Conservation (phyloP, 1,140 invertebrate genomes). For the Drosophila bocqueti region DNA sequence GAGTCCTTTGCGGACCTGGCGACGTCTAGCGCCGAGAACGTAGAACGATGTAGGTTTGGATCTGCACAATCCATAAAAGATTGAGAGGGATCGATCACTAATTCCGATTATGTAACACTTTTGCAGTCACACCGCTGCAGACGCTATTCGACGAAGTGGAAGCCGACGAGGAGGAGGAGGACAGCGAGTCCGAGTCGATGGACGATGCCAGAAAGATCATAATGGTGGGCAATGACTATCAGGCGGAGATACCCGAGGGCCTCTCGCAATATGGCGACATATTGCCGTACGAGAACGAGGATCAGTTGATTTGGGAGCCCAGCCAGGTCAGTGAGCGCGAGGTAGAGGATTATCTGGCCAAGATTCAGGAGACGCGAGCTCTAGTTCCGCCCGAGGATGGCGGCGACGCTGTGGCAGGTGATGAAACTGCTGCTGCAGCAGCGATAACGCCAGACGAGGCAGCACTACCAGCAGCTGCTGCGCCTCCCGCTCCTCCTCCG, state of each 20-base stretch:
- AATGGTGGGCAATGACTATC: slow-evolving; percentile 97
- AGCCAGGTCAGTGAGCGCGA: slow-evolving; percentile 89
- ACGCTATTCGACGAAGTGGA: slow-evolving; percentile 90
- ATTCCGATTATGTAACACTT: slow-evolving; percentile 13
- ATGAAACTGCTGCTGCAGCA: not conserved
- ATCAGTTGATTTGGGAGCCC: slow-evolving; percentile 94
- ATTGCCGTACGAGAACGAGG: slow-evolving; percentile 97
- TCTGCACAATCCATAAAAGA: not conserved
- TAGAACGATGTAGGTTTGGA: slow-evolving; percentile 51
- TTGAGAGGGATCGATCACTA: not conserved
- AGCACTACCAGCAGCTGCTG: no score
- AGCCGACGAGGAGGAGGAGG: slow-evolving; percentile 89
- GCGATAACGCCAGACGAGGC: not conserved
- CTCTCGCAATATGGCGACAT: slow-evolving; percentile 96
- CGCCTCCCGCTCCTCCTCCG: not conserved
- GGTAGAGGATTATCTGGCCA: slow-evolving; percentile 92
- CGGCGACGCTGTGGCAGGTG: not conserved
- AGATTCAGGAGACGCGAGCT: slow-evolving; percentile 67
- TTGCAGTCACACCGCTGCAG: slow-evolving; percentile 86
- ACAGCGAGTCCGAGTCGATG: slow-evolving; percentile 90
- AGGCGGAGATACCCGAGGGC: slow-evolving; percentile 96
- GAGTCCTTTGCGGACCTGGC: slow-evolving; percentile 64
- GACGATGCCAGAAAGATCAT: slow-evolving; percentile 89
- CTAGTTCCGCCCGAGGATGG: slow-evolving; percentile 32
- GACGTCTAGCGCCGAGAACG: slow-evolving; percentile 37